These are phyloP conservation scores for Lichenostomus cassidix DNA, from an alignment of 2,113 vertebrate genomes.

Conservation along the genomic window DNA sequence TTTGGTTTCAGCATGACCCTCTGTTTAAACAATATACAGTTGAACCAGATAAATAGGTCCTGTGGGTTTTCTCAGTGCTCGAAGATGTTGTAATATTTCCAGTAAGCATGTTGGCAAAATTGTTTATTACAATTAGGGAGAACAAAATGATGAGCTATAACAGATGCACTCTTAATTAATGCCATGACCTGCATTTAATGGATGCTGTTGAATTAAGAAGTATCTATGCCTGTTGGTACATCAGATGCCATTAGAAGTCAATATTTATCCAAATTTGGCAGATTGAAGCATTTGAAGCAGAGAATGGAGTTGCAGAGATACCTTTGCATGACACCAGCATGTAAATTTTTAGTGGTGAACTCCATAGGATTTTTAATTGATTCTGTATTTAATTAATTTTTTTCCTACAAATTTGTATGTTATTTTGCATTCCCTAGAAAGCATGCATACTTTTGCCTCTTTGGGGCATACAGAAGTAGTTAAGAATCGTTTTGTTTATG, in stretches of 20 bases:
- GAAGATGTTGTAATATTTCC: constrained; percentile 43
- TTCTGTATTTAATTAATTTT: background rate
- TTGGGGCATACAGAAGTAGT: background rate
- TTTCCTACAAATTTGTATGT: background rate
- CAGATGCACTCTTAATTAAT: background rate
- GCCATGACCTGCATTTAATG: background rate
- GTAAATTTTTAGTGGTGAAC: background rate
- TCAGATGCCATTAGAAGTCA: background rate
- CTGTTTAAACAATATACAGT: background rate
- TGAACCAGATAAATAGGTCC: constrained; percentile 27
- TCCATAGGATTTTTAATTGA: background rate
- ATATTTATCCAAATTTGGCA: background rate
- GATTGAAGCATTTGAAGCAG: background rate
- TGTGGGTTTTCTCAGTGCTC: background rate
- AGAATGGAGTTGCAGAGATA: background rate
- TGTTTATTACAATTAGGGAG: constrained; percentile 17
- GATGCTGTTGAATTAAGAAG: background rate
- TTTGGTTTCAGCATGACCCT: background rate
- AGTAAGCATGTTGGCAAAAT: constrained; percentile 32
- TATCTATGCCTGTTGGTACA: background rate
- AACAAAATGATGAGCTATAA: background rate
- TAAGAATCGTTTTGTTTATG: background rate
- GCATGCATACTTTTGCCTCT: background rate
- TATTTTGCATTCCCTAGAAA: background rate
- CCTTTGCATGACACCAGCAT: background rate